Evolutionary conservation across 2,113 vertebrate genomes (phyloP), one percentile per base, ranked within the genome.

Genomic region (Ceuthmochares aereus): DNA sequence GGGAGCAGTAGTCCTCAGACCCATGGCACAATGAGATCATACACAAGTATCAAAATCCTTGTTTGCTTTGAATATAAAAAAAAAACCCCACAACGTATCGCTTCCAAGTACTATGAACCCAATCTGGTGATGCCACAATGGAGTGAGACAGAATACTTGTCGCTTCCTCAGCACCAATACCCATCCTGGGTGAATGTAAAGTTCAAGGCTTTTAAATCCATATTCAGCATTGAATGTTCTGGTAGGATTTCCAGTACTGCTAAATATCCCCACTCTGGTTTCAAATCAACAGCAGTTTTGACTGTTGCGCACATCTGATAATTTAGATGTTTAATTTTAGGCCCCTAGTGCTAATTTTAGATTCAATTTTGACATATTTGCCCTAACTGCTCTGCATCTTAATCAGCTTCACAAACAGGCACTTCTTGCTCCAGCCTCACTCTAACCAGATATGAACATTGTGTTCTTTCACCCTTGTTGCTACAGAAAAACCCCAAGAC

Each of bases 311-410:
- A 82, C 59, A 67, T 32, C 81, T 92, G 89, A 68, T 90, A 79
- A 89, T 83, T 82, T 21, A 66, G 54, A 54, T 82, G 84, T 54
- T 93, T 91, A 93, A 97, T 93, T 96, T 95, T 94, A 95, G 78
- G 42, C 12, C 55, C 34, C 84, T 8, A 5, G 55, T 20, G 70
- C 27, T 95, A 90, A 92, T 91, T 94, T 93, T 95, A 90, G 82
- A 76, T 10, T 58, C 43, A 21, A 8, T 76, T 83, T 88, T 90
- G 68, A 91, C 90, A 93, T 81, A 77, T 86, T 74, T 92, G 23
- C 80, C 85, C 77, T 92, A 54, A 23, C 62, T 60, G 67, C 49
- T 97, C 66, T 93, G 96, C 90, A 86, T 96, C 29, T 94, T 84
- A 87, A 94, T 87, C n/a, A 91, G 6, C 49, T 59, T 47, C 64